Conservation (phyloP, 2,797 vertebrate species). For the Alauda arvensis region DNA sequence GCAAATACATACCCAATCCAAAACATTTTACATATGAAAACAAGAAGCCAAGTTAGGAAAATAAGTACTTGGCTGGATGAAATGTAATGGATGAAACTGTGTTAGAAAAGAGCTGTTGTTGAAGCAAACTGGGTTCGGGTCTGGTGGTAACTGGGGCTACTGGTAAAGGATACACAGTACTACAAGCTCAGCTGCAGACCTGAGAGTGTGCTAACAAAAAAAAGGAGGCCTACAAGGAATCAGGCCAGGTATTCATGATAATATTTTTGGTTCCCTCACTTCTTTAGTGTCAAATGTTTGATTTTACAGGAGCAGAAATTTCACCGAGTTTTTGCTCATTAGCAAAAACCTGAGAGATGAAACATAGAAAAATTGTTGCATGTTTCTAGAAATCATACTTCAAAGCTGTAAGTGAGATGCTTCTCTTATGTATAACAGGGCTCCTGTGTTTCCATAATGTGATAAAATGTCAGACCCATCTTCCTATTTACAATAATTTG, state of each 20-base stretch:
- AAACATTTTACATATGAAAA: slow-evolving; percentile 16
- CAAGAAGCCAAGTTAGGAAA: not conserved
- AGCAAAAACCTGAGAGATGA: slow-evolving; percentile 1
- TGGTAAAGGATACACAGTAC: not conserved
- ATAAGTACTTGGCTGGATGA: not conserved
- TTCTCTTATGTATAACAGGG: not conserved
- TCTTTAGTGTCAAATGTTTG: not conserved
- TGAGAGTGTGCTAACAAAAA: not conserved
- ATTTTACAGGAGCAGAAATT: not conserved
- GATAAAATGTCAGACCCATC: not conserved
- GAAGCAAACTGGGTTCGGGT: not conserved
- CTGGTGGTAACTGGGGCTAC: not conserved
- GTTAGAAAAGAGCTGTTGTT: not conserved
- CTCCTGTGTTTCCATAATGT: not conserved
- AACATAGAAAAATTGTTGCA: not conserved
- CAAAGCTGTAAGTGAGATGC: not conserved
- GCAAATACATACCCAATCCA: not conserved
- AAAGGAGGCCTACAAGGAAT: not conserved
- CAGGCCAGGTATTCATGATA: not conserved
- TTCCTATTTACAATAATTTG: not conserved
- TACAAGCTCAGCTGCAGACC: not conserved
- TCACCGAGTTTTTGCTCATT: not conserved
- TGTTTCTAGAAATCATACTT: slow-evolving; percentile 10
- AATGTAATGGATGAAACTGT: not conserved
- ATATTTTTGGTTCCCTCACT: not conserved